phyloP scores from a whole-genome alignment of 2,113 vertebrate species.

The Polyodon spathula region DNA sequence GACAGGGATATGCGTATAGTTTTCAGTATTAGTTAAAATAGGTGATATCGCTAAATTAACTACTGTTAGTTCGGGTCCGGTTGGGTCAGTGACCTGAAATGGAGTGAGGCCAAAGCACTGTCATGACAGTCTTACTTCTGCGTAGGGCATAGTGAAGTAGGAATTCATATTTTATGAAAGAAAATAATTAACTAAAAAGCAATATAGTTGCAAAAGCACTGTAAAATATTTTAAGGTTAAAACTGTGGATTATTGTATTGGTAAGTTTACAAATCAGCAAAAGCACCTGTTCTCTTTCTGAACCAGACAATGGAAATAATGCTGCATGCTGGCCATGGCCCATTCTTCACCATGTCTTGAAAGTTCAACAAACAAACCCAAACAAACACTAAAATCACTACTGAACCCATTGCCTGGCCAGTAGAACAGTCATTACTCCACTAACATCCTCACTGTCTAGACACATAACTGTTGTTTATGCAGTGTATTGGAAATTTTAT shows the following conservation, averaged over 20 bases:
- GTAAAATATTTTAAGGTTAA: slow-evolving; percentile 88
- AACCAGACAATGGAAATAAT: slow-evolving; percentile 79
- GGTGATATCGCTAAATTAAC: slow-evolving; percentile 74
- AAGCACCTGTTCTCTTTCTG: slow-evolving; percentile 82
- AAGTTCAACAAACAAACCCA: slow-evolving; percentile 70
- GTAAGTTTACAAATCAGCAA: slow-evolving; percentile 88
- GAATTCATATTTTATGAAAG: slow-evolving; percentile 20
- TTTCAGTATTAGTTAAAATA: slow-evolving; percentile 79
- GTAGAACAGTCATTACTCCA: slow-evolving; percentile 83
- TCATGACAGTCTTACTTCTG: slow-evolving; percentile 79
- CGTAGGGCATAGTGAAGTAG: slow-evolving; percentile 64
- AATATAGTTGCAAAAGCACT: slow-evolving; percentile 90
- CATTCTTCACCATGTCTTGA: slow-evolving; percentile 68
- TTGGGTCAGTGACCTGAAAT: slow-evolving; percentile 74
- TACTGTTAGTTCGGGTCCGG: slow-evolving; percentile 79
- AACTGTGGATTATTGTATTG: slow-evolving; percentile 86
- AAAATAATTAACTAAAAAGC: slow-evolving; percentile 63
- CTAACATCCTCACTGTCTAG: slow-evolving; percentile 83
- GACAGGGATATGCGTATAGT: slow-evolving; percentile 81
- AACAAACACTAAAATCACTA: slow-evolving; percentile 76
- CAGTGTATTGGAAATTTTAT: slow-evolving; percentile 83
- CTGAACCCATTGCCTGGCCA: slow-evolving; percentile 78
- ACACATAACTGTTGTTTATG: slow-evolving; percentile 73
- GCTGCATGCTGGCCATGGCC: slow-evolving; percentile 79
- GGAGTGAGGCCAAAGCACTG: slow-evolving; percentile 82